Evolutionary conservation across 1,140 invertebrate species (phyloP).

Genomic region (Campodea augens): DNA sequence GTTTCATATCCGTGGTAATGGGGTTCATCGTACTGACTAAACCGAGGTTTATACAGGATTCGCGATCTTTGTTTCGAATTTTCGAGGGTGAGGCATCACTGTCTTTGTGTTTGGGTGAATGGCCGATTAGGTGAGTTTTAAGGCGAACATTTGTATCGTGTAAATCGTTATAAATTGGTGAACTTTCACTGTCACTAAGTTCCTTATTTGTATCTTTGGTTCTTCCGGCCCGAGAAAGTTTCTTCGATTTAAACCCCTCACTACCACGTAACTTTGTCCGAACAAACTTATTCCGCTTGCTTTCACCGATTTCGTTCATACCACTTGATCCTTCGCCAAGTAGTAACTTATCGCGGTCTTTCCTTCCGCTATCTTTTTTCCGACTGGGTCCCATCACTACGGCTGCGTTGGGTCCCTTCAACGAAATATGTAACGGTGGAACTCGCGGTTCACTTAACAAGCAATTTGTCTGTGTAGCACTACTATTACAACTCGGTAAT

Average conservation of each 20-base stretch:
- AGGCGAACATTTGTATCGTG: no score
- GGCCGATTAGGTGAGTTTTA: no score
- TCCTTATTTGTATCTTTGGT: background rate
- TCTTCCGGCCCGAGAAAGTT: no score
- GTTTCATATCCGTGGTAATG: background rate
- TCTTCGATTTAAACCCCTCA: no score
- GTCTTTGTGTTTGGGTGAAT: no score
- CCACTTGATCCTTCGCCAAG: background rate
- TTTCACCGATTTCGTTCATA: no score
- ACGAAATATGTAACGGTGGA: constrained; percentile 70
- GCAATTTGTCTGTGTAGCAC: background rate
- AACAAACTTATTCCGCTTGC: background rate
- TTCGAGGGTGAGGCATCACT: no score
- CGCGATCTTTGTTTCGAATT: no score
- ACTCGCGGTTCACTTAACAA: constrained; percentile 44
- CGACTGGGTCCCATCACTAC: constrained; percentile 66
- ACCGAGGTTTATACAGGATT: no score
- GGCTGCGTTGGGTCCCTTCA: constrained; percentile 65
- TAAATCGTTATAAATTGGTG: no score
- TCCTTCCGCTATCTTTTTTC: constrained; percentile 30
- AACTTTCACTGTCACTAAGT: constrained; percentile 3
- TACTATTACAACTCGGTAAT: background rate
- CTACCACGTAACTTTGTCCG: no score
- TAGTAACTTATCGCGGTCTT: background rate
- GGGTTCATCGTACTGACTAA: constrained; percentile 6